A percentile compares a stretch with the other conserved stretches of the same genome.
phyloP scores from a whole-genome alignment of 1,140 invertebrate genomes.

The Drosophila nebulosa region DNA sequence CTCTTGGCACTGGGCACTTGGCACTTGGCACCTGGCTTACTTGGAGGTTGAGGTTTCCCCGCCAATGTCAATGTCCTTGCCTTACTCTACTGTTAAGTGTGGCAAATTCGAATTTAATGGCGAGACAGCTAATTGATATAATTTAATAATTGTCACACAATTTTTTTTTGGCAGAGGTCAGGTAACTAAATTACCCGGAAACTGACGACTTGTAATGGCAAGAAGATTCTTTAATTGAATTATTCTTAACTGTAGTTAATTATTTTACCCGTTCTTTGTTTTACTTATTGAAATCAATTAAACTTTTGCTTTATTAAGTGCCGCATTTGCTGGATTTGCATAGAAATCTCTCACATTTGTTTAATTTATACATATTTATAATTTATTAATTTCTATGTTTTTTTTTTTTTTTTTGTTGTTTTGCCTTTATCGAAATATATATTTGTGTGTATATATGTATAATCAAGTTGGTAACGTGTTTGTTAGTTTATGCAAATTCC shows the following conservation, averaged over 20 bases:
- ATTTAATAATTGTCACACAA: constrained; percentile 6
- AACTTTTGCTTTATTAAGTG: constrained; percentile 7
- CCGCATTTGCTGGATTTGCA: constrained; percentile 11
- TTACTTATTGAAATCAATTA: constrained; percentile 10
- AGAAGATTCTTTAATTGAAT: background rate
- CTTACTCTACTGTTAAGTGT: constrained; percentile 5
- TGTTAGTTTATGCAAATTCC: constrained; percentile 22
- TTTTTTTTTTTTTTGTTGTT: constrained; percentile 4
- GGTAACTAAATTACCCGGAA: background rate
- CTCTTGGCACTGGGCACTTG: background rate
- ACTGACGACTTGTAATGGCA: background rate
- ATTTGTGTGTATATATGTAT: constrained; percentile 13
- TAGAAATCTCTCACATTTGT: constrained; percentile 16
- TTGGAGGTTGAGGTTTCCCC: constrained; percentile 15
- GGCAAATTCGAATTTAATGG: constrained; percentile 40
- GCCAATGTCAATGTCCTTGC: constrained; percentile 42
- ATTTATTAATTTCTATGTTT: constrained; percentile 5
- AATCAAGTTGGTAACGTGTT: constrained; percentile 42
- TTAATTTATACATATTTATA: constrained; percentile 32
- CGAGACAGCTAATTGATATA: background rate
- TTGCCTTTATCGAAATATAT: background rate
- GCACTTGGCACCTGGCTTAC: background rate
- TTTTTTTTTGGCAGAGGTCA: background rate
- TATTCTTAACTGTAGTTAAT: background rate
- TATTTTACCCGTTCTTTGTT: background rate